phyloP scores from a whole-genome alignment of 2,888 invertebrate species.

The Drosophila ustulata region DNA sequence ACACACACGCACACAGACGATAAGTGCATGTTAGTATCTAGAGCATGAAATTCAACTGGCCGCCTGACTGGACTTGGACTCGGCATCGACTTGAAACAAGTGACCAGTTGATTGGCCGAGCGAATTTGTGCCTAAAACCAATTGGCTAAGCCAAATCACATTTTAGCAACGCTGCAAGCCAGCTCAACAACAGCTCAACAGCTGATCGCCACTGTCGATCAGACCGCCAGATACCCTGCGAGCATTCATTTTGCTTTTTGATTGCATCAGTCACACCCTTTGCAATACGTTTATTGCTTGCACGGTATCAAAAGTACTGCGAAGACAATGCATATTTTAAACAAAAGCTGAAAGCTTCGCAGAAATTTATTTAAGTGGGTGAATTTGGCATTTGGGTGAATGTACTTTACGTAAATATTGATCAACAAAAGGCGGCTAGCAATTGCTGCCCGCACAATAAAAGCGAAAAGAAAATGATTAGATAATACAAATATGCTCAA shows the following conservation, averaged over 20 bases:
- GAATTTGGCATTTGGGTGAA: conserved; percentile 29
- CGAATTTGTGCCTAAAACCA: conserved; percentile 43
- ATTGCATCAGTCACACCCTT: background rate
- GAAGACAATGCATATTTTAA: conserved; percentile 18
- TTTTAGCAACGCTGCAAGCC: conserved; percentile 21
- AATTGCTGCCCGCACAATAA: background rate
- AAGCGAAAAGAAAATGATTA: background rate
- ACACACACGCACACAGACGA: conserved; percentile 12
- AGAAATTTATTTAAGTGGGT: conserved; percentile 10
- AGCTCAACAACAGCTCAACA: background rate
- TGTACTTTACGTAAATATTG: conserved; percentile 32
- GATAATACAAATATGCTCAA: background rate
- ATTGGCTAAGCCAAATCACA: conserved; percentile 50
- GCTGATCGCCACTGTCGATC: background rate
- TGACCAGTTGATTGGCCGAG: conserved; percentile 60
- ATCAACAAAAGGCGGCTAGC: conserved; percentile 16
- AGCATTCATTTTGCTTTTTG: background rate
- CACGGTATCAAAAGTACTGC: conserved; percentile 5
- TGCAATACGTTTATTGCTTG: background rate
- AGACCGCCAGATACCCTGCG: conserved; percentile 20
- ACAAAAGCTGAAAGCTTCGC: conserved; percentile 13
- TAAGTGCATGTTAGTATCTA: conserved; percentile 72
- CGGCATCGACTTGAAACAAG: conserved; percentile 45
- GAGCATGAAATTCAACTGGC: conserved; percentile 74
- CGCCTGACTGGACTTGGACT: conserved; percentile 54